A percentile compares a stretch with the other conserved stretches of the same genome.
Conservation (phyloP, 2,113 vertebrate species). For the Narcine bancroftii region DNA sequence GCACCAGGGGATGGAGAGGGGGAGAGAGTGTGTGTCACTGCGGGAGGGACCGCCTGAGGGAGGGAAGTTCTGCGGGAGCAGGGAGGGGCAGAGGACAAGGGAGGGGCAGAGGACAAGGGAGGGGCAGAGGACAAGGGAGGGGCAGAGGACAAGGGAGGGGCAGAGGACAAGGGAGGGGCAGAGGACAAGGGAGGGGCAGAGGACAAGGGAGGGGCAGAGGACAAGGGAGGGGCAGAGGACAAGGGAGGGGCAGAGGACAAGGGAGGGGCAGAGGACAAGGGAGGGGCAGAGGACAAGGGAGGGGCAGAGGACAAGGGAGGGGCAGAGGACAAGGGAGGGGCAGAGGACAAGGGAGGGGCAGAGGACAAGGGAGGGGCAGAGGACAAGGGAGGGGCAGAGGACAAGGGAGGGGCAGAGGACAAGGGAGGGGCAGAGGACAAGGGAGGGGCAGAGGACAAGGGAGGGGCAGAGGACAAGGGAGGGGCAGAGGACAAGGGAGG, state of each 20-base stretch:
- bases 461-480: too few relatives aligned
- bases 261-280: background rate
- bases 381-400: constrained; percentile 38
- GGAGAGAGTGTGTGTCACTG: too few relatives aligned
- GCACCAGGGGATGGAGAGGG: too few relatives aligned
- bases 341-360: background rate
- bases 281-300: too few relatives aligned
- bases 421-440: constrained; percentile 53
- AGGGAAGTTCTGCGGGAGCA: too few relatives aligned
- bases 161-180: background rate
- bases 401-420: constrained; percentile 49
- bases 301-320: background rate
- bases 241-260: too few relatives aligned
- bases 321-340: background rate
- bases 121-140: too few relatives aligned
- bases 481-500: background rate
- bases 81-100: too few relatives aligned
- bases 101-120: background rate
- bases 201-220: too few relatives aligned
- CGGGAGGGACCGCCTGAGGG: too few relatives aligned
- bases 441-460: constrained; percentile 51
- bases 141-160: background rate
- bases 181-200: background rate
- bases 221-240: too few relatives aligned
- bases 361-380: constrained; percentile 40